Percentiles rank a stretch among this genome's conserved stretches.
Evolutionary conservation across 2,113 vertebrate genomes (phyloP).

Genomic region (Diadophis punctatus): DNA sequence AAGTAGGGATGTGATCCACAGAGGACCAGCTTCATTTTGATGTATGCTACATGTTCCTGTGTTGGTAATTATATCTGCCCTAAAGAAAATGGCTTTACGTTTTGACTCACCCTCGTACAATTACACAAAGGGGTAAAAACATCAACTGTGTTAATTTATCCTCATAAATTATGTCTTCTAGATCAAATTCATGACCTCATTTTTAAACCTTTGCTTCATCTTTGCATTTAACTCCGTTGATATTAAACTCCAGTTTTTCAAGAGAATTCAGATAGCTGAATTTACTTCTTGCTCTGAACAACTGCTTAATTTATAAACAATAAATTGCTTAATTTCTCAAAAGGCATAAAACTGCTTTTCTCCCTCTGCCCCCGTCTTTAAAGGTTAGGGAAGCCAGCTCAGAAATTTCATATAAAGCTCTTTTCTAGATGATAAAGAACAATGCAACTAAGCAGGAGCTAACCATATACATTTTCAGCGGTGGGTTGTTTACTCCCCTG

Average conservation of each 20-base stretch:
- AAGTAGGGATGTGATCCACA: no score
- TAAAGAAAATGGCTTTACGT: no score
- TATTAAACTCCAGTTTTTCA: background rate
- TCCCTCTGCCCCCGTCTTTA: background rate
- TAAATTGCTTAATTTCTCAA: background rate
- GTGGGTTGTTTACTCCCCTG: background rate
- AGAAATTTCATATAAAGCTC: background rate
- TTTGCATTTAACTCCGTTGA: background rate
- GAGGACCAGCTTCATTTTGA: no score
- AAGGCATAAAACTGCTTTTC: background rate
- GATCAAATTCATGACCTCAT: background rate
- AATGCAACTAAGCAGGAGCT: background rate
- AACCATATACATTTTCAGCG: background rate
- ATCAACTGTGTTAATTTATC: background rate
- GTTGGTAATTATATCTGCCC: no score
- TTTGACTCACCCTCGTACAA: no score
- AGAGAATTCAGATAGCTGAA: background rate
- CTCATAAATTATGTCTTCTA: background rate
- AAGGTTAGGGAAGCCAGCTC: background rate
- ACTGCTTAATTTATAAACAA: background rate
- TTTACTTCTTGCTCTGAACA: background rate
- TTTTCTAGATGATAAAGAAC: background rate
- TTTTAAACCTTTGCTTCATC: background rate
- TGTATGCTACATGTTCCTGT: no score
- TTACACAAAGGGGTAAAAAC: background rate